Evolutionary conservation across 2,797 vertebrate genomes (phyloP).

Genomic region (Dicrostonyx torquatus): DNA sequence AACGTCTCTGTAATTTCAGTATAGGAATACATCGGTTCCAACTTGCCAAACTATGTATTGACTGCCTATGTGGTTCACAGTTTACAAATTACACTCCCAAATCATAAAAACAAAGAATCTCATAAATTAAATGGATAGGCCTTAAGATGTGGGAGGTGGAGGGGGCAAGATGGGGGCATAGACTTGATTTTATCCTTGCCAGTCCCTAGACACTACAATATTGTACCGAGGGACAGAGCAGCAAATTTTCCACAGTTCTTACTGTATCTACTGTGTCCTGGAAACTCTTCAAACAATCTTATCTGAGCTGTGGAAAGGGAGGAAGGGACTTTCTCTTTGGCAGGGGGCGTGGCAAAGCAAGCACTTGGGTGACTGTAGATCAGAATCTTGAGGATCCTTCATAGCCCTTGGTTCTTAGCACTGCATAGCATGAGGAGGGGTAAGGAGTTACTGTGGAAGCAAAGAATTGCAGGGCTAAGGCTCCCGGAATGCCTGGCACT

Average conservation of each 20-base stretch:
- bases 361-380: background rate
- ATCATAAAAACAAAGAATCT: conserved; percentile 11
- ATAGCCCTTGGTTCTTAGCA: background rate
- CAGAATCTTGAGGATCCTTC: background rate
- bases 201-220: background rate
- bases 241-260: background rate
- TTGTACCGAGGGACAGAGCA: background rate
- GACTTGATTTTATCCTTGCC: background rate
- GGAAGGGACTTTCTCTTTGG: background rate
- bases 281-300: conserved; percentile 4
- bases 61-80: background rate
- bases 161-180: background rate
- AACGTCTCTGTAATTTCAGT: background rate
- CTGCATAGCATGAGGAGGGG: background rate
- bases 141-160: background rate
- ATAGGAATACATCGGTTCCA: background rate
- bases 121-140: background rate
- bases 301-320: background rate
- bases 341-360: background rate
- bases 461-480: background rate
- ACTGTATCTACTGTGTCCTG: background rate
- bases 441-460: background rate
- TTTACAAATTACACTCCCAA: conserved; percentile 28
- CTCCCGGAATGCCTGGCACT: conserved; percentile 26
- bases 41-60: background rate